These are phyloP conservation scores for Bubo blakistoni DNA, from an alignment of 2,113 vertebrate species.

Conservation along the genomic window DNA sequence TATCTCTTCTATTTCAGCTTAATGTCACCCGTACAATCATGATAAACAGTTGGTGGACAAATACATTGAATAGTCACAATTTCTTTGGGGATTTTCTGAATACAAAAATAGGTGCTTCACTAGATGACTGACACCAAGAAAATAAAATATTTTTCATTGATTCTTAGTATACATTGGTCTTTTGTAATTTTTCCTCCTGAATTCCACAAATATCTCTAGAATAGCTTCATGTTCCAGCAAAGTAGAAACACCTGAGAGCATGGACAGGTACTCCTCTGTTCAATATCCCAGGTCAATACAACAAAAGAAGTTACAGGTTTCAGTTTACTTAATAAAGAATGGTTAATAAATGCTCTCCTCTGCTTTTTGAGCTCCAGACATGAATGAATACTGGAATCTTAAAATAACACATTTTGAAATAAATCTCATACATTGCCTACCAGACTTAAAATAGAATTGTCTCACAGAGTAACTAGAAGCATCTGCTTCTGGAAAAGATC, in stretches of 20 bases:
- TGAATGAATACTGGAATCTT: background rate
- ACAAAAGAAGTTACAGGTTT: background rate
- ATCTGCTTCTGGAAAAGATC: background rate
- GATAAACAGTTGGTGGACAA: background rate
- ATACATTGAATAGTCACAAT: no score
- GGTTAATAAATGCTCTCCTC: background rate
- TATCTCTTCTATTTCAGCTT: background rate
- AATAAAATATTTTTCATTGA: background rate
- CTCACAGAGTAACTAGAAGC: background rate
- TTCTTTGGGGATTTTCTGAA: background rate
- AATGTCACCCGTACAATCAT: background rate
- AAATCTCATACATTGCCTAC: background rate
- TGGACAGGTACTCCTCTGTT: background rate
- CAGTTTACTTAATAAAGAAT: background rate
- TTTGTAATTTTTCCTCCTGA: background rate
- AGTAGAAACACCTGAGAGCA: rapidly evolving
- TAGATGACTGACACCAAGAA: background rate
- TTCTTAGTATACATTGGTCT: background rate
- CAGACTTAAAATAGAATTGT: background rate
- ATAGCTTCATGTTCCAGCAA: background rate
- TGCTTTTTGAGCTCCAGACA: background rate
- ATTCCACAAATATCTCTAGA: background rate
- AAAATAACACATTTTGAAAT: background rate
- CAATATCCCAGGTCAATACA: background rate
- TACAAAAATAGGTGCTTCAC: background rate